These are phyloP conservation scores for Hemitrygon akajei DNA, from an alignment of 2,797 vertebrate genomes.

Conservation along the genomic window DNA sequence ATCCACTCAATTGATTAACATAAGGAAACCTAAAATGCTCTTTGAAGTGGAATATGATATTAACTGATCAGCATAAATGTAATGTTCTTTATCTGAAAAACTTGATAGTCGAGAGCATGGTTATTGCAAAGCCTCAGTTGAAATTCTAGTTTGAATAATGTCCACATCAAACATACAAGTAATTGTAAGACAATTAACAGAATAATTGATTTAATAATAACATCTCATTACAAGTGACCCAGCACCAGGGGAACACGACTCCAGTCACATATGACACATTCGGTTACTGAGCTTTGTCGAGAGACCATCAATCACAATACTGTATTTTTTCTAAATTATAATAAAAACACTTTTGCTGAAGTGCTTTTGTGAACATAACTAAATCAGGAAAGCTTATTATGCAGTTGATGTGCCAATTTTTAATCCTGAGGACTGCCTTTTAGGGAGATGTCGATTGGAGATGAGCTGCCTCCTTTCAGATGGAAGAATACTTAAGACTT, in stretches of 20 bases:
- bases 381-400: background rate
- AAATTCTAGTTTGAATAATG: background rate
- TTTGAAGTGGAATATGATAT: background rate
- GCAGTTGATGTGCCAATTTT: background rate
- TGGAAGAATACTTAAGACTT: background rate
- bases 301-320: background rate
- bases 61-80: background rate
- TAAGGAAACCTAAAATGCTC: background rate
- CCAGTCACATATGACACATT: background rate
- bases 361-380: background rate
- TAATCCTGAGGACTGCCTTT: background rate
- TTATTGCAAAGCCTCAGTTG: background rate
- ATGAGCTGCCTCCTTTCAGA: background rate
- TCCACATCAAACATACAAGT: constrained; percentile 20
- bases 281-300: background rate
- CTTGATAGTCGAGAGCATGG: background rate
- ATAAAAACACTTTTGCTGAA: background rate
- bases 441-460: background rate
- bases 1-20: background rate
- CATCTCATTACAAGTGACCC: constrained; percentile 16
- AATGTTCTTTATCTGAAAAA: background rate
- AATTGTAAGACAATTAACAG: constrained; percentile 31
- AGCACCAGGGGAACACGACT: background rate
- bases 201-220: constrained; percentile 35
- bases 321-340: background rate